These are phyloP conservation scores for Ypsolopha sequella DNA, from an alignment of 2,888 invertebrate species.

Conservation along the genomic window DNA sequence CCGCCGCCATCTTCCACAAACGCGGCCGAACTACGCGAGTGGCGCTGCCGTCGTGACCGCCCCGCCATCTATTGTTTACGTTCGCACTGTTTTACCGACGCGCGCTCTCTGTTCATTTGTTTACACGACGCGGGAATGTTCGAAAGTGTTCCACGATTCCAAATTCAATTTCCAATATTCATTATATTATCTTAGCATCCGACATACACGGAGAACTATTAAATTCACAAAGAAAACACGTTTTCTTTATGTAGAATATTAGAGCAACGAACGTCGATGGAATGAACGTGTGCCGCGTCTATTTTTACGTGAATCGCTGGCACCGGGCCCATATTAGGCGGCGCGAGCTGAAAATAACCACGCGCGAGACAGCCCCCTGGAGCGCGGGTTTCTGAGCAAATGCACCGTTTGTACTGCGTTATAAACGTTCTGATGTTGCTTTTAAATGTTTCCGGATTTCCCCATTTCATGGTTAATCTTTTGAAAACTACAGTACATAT, in stretches of 20 bases:
- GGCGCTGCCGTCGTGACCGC: constrained; percentile 50
- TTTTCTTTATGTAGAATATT: no score
- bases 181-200: no score
- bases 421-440: background rate
- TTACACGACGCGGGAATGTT: constrained; percentile 33
- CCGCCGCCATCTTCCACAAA: constrained; percentile 73
- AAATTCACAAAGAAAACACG: no score
- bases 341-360: constrained; percentile 51
- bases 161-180: no score
- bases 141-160: constrained; percentile 11
- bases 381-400: constrained; percentile 21
- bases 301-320: constrained; percentile 50
- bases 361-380: constrained; percentile 29
- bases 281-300: constrained; percentile 25
- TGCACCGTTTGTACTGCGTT: background rate
- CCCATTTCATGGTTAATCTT: no score
- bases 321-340: constrained; percentile 66
- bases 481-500: no score
- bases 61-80: constrained; percentile 46
- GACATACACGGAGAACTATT: no score
- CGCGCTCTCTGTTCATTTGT: constrained; percentile 15
- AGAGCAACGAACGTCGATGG: no score
- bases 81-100: constrained; percentile 51
- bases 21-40: constrained; percentile 17
- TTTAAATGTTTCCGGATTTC: no score